Base-by-base conservation (phyloP, 2,113 vertebrate genomes). In the Pogonocichla stellata region DNA sequence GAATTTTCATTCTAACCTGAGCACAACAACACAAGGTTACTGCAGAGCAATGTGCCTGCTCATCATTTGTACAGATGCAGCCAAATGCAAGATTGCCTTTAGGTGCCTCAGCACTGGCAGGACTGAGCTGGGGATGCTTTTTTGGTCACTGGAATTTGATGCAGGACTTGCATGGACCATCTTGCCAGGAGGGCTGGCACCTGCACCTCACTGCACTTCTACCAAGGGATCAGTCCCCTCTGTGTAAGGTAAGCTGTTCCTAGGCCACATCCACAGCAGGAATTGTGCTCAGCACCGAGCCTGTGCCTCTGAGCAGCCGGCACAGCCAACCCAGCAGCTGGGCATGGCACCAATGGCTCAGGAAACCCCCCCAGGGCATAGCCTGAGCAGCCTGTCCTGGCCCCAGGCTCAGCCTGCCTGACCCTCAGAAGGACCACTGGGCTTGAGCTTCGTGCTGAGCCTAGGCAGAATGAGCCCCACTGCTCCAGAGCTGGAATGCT, bases 311-410 rank as follows among this genome's bases (percentile, higher is more conserved):
- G 74, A 8, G 9, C 24, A 24, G 78, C 33, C 48, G 1, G 72
- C 72, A 36, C 64, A 53, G 33, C 74, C 47, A 12, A 19, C 33
- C 12, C 2, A 0, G 48, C 45, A 34, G 45, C 54, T 0, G 0
- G 38, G 51, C 0, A 0, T 8, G 43, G 64, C 53, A 12, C 12
- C 9, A 3, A 5, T 0, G 3, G 66, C 79, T 82, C 70, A 14
- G 75, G 64, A 42, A 7, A 4, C 23, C 20, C 40, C 53, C 45
- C 10, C 19, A 4, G 17, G 65, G 58, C 58, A 29, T 1, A 6
- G 83, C 57, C 9, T 14, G 40, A 75, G 53, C 67, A 47, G 72
- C 33, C 2, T 19, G 53, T 10, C n/a, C 75, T 51, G 62, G 33
- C 60, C 19, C 15, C 5, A 8, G 29, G 47, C 45, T 77, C 10